Conservation (phyloP, 2,797 vertebrate genomes). For the Peromyscus eremicus region DNA sequence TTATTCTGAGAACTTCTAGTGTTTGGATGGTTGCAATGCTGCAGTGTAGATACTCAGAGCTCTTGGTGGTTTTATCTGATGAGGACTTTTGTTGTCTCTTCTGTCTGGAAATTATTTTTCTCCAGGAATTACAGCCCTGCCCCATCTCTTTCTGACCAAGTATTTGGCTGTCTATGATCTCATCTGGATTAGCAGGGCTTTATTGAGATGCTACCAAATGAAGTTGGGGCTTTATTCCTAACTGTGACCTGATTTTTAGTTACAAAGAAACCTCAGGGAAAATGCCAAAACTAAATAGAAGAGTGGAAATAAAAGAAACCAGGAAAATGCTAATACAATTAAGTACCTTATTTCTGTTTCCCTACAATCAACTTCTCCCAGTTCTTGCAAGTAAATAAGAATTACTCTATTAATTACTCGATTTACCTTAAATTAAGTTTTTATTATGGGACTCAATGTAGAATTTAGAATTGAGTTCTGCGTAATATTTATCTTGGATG, state of each 20-base stretch:
- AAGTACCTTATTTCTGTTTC: neutral
- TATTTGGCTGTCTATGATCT: neutral
- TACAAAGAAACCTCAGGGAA: neutral
- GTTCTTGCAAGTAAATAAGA: neutral
- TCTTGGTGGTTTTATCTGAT: conserved; percentile 13
- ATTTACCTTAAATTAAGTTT: neutral
- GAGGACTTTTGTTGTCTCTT: neutral
- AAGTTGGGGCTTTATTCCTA: neutral
- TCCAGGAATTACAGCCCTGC: neutral
- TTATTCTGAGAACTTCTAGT: neutral
- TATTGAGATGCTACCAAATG: conserved; percentile 30
- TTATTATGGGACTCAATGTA: neutral
- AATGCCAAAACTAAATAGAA: neutral
- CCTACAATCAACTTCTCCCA: neutral
- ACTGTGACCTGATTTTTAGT: neutral
- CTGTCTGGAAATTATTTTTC: conserved; percentile 42
- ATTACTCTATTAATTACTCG: neutral
- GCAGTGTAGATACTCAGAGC: neutral
- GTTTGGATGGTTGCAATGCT: neutral
- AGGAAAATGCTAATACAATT: neutral
- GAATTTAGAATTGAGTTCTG: neutral
- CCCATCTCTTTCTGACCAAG: neutral
- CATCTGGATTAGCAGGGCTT: neutral
- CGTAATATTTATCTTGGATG: neutral
- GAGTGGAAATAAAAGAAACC: neutral